A percentile compares a stretch with the other conserved stretches of the same genome.
Conservation (phyloP, 1,140 invertebrate species). For the Temnothorax nylanderi region DNA sequence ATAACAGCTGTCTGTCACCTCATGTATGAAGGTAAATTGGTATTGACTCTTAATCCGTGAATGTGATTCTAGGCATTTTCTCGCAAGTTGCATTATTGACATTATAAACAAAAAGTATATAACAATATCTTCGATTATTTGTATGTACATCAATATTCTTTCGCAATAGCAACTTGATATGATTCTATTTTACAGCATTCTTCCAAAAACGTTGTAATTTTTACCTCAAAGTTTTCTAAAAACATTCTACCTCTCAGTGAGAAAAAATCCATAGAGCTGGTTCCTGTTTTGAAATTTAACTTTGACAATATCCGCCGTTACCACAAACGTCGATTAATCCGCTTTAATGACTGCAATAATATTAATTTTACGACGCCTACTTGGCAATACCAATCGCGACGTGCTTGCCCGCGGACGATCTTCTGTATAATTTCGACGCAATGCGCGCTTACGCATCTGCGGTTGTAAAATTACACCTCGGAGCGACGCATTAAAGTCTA, state of each 20-base stretch:
- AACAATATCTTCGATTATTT: not conserved
- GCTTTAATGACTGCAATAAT: slow-evolving; percentile 11
- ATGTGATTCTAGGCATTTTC: not conserved
- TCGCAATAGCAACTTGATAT: not conserved
- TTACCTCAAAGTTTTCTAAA: not conserved
- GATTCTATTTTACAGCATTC: not conserved
- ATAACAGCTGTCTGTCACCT: not conserved
- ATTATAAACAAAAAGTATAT: not conserved
- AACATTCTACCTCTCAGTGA: not conserved
- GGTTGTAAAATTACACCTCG: slow-evolving; percentile 39
- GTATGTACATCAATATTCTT: not conserved
- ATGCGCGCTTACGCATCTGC: not conserved
- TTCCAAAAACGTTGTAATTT: not conserved
- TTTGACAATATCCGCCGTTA: not conserved
- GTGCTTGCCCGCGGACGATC: not conserved
- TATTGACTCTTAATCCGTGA: slow-evolving; percentile 1
- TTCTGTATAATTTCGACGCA: slow-evolving; percentile 15
- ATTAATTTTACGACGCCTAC: slow-evolving; percentile 21
- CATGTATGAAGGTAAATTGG: not conserved
- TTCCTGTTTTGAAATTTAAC: not conserved
- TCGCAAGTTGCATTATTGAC: not conserved
- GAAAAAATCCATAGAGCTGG: not conserved
- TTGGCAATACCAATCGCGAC: slow-evolving; percentile 17
- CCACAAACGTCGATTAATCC: not conserved
- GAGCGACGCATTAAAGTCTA: slow-evolving; percentile 25